A percentile compares a stretch with the other conserved stretches of the same genome.
Conservation (phyloP, 37 sponge, comb jelly and placozoan genomes). For the Aphrocallistes beatrix region DNA sequence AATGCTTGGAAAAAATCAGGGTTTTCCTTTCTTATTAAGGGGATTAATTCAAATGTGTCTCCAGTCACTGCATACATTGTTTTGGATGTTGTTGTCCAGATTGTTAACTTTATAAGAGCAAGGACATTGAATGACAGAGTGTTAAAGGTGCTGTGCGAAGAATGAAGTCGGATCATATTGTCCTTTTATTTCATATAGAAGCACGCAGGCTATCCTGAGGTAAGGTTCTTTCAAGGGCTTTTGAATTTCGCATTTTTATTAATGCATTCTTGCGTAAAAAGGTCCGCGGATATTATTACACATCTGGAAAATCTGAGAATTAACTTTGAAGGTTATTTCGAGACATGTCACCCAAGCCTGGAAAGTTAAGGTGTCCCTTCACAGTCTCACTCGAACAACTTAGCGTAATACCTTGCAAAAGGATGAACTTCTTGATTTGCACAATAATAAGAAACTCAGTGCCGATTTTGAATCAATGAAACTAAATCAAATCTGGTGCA, state of each 20-base stretch:
- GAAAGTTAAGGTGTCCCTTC: not conserved
- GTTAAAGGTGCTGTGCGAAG: not conserved
- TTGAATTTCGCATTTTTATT: too few species aligned
- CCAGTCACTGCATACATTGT: not conserved
- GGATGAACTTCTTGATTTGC: not conserved
- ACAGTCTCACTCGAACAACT: not conserved
- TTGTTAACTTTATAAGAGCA: not conserved
- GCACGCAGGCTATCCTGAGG: not conserved
- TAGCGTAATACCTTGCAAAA: not conserved
- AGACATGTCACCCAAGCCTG: not conserved
- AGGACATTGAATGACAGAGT: not conserved
- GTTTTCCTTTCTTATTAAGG: not conserved
- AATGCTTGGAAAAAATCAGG: not conserved
- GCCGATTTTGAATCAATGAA: not conserved
- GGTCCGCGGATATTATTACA: not conserved
- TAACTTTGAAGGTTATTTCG: not conserved
- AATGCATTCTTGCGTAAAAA: too few species aligned
- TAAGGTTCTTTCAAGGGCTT: too few species aligned
- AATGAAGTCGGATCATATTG: not conserved
- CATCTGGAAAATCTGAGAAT: not conserved
- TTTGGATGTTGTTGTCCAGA: not conserved
- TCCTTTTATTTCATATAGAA: not conserved
- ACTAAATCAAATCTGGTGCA: not conserved
- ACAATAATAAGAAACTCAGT: not conserved
- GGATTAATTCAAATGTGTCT: too few species aligned